phyloP scores from a whole-genome alignment of 2,113 vertebrate genomes.

The Helogale parvula region DNA sequence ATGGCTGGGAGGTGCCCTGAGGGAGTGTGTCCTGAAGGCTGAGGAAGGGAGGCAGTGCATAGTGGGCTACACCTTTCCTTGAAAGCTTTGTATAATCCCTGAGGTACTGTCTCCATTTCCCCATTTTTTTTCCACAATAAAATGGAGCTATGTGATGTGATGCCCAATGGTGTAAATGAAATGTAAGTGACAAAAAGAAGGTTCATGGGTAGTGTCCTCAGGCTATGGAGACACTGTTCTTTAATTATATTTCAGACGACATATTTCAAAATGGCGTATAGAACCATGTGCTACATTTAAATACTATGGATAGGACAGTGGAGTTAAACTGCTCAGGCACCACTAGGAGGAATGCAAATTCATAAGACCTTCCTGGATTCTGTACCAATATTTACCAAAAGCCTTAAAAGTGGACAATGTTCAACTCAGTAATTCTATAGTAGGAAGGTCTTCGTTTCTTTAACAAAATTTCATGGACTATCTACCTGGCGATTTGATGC shows the following conservation, averaged over 20 bases:
- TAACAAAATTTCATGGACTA: background rate
- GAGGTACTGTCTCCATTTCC: background rate
- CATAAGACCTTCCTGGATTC: background rate
- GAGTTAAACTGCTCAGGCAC: background rate
- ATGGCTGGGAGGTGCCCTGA: background rate
- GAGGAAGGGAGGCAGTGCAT: background rate
- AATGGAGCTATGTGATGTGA: background rate
- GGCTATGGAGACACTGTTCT: background rate
- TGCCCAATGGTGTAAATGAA: background rate
- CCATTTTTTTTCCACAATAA: background rate
- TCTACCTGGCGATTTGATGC: background rate
- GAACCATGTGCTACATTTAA: background rate
- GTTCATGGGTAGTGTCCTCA: background rate
- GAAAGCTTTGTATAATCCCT: background rate
- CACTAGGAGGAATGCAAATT: background rate
- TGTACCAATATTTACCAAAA: background rate
- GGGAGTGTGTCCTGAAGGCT: background rate
- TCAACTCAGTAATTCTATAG: conserved; percentile 22
- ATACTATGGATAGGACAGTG: background rate
- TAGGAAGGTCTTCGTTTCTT: background rate
- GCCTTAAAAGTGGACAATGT: background rate
- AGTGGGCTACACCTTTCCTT: background rate
- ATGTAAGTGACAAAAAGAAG: background rate
- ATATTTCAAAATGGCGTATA: background rate
- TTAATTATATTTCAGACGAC: background rate